Percentiles rank a stretch among this genome's conserved stretches.
These are phyloP conservation scores for Sarcophaga variegata DNA, from an alignment of 2,888 invertebrate species.

Conservation along the genomic window DNA sequence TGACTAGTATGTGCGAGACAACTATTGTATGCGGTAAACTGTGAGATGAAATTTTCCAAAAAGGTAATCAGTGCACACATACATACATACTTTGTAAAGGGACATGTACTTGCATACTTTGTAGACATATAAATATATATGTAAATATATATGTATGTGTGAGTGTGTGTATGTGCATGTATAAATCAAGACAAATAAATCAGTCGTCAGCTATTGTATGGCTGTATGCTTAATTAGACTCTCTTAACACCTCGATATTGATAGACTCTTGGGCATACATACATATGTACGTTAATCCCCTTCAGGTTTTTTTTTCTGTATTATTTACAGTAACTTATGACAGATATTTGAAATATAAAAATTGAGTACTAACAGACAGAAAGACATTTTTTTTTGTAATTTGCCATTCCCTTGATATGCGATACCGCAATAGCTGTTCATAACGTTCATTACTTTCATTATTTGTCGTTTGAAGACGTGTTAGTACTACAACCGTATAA, in stretches of 20 bases:
- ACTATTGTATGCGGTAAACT: not conserved
- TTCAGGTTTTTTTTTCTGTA: not conserved
- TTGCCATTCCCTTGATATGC: no score
- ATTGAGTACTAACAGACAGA: no score
- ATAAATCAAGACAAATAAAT: slow-evolving; percentile 35
- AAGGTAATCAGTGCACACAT: not conserved
- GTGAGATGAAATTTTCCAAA: slow-evolving; percentile 12
- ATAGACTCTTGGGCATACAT: slow-evolving; percentile 37
- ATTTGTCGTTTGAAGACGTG: no score
- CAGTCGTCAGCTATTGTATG: slow-evolving; percentile 30
- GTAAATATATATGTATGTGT: not conserved
- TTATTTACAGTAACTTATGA: not conserved
- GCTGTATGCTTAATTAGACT: slow-evolving; percentile 41
- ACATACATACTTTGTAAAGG: no score
- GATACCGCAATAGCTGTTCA: no score
- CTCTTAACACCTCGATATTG: slow-evolving; percentile 33
- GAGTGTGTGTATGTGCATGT: not conserved
- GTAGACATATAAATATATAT: no score
- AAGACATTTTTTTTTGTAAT: no score
- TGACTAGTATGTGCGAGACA: not conserved
- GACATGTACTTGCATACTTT: no score
- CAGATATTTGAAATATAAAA: not conserved
- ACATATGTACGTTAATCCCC: not conserved
- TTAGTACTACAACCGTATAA: no score
- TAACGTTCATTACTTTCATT: no score